Evolutionary conservation across 2,888 invertebrate species (phyloP).

Genomic region (Apotomis capreana): DNA sequence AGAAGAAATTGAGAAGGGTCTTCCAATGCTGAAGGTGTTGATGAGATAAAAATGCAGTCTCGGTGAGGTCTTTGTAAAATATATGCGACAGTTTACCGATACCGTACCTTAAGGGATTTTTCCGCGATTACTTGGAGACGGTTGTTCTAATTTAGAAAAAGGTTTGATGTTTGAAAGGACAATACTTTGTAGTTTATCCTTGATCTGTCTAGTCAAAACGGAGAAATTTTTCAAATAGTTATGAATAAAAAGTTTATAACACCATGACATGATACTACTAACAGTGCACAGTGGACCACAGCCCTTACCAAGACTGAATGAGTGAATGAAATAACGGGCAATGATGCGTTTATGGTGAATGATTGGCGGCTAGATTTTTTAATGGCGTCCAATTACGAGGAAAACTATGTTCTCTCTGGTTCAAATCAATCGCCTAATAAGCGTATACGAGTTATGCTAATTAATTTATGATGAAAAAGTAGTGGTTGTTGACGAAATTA

Average conservation of each 20-base stretch:
- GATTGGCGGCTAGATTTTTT: slow-evolving; percentile 23
- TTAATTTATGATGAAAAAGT: slow-evolving; percentile 2
- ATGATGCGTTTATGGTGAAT: slow-evolving; percentile 36
- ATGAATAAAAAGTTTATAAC: neutral
- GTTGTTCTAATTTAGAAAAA: too few species aligned
- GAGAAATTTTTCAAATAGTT: too few species aligned
- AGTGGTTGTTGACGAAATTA: neutral
- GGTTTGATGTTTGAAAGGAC: too few species aligned
- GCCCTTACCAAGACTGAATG: slow-evolving; percentile 19
- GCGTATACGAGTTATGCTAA: slow-evolving; percentile 7
- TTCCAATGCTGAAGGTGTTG: too few species aligned
- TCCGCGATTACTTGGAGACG: too few species aligned
- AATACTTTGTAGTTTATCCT: too few species aligned
- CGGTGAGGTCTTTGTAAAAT: too few species aligned
- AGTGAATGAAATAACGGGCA: slow-evolving; percentile 22
- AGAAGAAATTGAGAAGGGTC: too few species aligned
- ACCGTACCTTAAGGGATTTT: too few species aligned
- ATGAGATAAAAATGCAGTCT: too few species aligned
- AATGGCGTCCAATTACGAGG: slow-evolving; percentile 29
- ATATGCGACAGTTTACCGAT: too few species aligned
- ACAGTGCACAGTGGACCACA: slow-evolving; percentile 10
- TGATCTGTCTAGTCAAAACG: too few species aligned
- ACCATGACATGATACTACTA: neutral
- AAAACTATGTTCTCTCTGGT: slow-evolving; percentile 31
- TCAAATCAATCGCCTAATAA: slow-evolving; percentile 24